phyloP scores from a whole-genome alignment of 1,140 invertebrate species.

The Drosophila kikkawai region DNA sequence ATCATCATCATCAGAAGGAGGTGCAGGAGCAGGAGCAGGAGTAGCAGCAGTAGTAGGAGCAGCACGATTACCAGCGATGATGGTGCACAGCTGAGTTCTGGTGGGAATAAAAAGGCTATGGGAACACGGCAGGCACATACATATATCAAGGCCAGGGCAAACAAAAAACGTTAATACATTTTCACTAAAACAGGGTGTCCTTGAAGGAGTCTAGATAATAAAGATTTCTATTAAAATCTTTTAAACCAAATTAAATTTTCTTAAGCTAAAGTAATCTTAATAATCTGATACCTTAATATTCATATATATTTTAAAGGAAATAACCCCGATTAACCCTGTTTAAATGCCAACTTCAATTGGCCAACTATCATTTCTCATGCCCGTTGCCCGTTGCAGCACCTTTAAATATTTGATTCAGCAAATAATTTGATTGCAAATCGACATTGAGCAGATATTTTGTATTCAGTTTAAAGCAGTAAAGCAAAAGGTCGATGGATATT shows the following conservation, averaged over 20 bases:
- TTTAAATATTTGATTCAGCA: conserved; percentile 74
- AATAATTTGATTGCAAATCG: conserved; percentile 80
- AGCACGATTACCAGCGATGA: conserved; percentile 67
- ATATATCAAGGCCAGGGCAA: conserved; percentile 57
- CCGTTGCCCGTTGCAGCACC: conserved; percentile 48
- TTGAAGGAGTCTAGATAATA: no score
- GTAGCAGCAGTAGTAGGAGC: conserved; percentile 17
- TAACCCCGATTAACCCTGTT: conserved; percentile 44
- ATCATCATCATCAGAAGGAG: conserved; percentile 30
- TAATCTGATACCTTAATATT: not conserved
- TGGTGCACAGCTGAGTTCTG: conserved; percentile 58
- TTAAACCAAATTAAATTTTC: no score
- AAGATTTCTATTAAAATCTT: no score
- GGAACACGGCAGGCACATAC: conserved; percentile 51
- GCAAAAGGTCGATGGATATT: conserved; percentile 2
- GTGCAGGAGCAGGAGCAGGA: conserved; percentile 16
- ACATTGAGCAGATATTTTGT: conserved; percentile 30
- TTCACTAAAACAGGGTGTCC: conserved; percentile 44
- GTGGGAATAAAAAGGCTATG: conserved; percentile 43
- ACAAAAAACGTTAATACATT: conserved; percentile 53
- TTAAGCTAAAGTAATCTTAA: not conserved
- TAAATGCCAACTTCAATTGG: conserved; percentile 19
- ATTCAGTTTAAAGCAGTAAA: conserved; percentile 20
- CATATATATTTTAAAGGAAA: not conserved
- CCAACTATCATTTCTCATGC: conserved; percentile 30